Conservation (phyloP, 2,888 invertebrate species). For the Epinotia bilunana region DNA sequence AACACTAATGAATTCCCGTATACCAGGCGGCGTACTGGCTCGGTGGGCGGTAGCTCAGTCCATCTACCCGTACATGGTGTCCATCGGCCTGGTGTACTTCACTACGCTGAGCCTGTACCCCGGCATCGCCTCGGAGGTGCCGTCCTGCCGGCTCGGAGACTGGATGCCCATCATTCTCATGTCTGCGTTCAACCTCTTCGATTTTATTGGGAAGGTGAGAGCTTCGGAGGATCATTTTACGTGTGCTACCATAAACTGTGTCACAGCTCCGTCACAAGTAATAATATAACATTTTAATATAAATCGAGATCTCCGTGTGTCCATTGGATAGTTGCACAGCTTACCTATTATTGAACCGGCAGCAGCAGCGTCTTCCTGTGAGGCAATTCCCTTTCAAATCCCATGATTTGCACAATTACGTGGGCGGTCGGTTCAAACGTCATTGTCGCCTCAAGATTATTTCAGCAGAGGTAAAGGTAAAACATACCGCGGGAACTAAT, state of each 20-base stretch:
- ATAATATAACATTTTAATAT: too few species aligned
- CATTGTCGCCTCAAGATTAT: too few species aligned
- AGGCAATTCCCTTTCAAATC: too few species aligned
- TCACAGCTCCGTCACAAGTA: too few species aligned
- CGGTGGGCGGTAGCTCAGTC: constrained; percentile 92
- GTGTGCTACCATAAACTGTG: background rate
- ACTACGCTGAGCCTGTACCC: constrained; percentile 96
- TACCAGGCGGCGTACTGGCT: constrained; percentile 87
- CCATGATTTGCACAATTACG: too few species aligned
- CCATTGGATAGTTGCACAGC: too few species aligned
- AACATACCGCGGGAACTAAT: too few species aligned
- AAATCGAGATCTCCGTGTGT: too few species aligned
- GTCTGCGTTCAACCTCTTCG: constrained; percentile 94
- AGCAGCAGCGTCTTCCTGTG: too few species aligned
- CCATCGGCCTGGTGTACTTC: constrained; percentile 94
- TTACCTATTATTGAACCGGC: too few species aligned
- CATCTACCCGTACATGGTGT: constrained; percentile 96
- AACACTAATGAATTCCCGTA: constrained; percentile 5
- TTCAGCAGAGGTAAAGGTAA: too few species aligned
- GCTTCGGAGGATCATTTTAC: background rate
- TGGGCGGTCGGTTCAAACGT: too few species aligned
- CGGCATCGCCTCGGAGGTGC: constrained; percentile 94
- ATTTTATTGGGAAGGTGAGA: constrained; percentile 92
- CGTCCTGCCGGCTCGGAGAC: constrained; percentile 91
- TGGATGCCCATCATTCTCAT: constrained; percentile 97